These are phyloP conservation scores for Drosophila micromelanica DNA, from an alignment of 1,140 invertebrate species.

Conservation along the genomic window DNA sequence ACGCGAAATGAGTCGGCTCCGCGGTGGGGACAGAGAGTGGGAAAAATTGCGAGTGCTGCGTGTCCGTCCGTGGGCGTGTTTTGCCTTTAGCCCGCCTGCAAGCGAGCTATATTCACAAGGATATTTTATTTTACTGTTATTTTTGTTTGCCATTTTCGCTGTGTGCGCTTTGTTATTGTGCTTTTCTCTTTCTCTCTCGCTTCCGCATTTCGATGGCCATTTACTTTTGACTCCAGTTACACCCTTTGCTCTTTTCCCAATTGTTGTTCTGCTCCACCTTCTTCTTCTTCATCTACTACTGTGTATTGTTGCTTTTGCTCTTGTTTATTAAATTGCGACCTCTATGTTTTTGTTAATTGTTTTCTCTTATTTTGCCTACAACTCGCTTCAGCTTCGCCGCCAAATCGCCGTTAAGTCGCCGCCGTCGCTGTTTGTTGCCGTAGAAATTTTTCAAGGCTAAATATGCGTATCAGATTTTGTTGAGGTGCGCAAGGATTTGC, in stretches of 20 bases:
- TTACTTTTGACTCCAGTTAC: slow-evolving; percentile 52
- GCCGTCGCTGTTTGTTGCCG: slow-evolving; percentile 15
- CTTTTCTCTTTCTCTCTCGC: neutral
- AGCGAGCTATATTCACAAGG: slow-evolving; percentile 65
- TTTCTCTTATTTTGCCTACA: neutral
- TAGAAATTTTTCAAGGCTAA: slow-evolving; percentile 69
- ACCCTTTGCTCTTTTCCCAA: slow-evolving; percentile 46
- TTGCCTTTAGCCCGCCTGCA: slow-evolving; percentile 45
- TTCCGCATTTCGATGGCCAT: slow-evolving; percentile 33
- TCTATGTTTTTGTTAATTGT: neutral
- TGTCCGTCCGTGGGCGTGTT: slow-evolving; percentile 33
- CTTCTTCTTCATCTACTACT: slow-evolving; percentile 27
- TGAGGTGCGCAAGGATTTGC: slow-evolving; percentile 47
- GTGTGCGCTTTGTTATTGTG: slow-evolving; percentile 40
- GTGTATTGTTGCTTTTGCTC: slow-evolving; percentile 32
- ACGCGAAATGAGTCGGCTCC: slow-evolving; percentile 28
- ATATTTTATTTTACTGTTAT: slow-evolving; percentile 77
- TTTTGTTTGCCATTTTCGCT: slow-evolving; percentile 45
- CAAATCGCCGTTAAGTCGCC: slow-evolving; percentile 29
- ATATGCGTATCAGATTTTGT: slow-evolving; percentile 65
- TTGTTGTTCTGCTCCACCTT: slow-evolving; percentile 22
- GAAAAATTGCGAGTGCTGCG: slow-evolving; percentile 40
- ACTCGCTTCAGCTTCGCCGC: slow-evolving; percentile 15
- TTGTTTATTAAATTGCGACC: slow-evolving; percentile 19
- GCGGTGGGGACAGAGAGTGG: too few species aligned